Conservation (phyloP, 2,888 invertebrate species). For the Galeopsomyia nigrocyanea region DNA sequence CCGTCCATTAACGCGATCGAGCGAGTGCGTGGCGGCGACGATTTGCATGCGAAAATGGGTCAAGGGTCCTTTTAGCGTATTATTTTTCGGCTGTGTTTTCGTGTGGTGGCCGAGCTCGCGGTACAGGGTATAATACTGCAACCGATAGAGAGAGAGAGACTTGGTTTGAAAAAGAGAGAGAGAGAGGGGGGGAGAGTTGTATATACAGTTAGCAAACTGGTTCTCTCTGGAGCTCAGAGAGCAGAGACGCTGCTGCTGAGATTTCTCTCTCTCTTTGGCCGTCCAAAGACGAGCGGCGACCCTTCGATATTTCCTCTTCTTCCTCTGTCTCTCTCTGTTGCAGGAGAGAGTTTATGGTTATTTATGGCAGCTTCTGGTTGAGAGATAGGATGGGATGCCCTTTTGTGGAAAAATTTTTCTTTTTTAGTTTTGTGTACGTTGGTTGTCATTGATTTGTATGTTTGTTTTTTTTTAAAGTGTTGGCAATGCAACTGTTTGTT, state of each 20-base stretch:
- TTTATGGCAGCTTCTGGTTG: constrained; percentile 17
- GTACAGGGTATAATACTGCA: background rate
- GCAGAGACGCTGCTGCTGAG: constrained; percentile 12
- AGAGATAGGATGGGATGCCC: too few species aligned
- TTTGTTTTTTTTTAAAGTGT: too few species aligned
- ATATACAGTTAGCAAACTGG: constrained; percentile 66
- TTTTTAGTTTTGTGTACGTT: too few species aligned
- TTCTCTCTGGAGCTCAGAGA: constrained; percentile 49
- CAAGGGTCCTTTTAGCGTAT: constrained; percentile 15
- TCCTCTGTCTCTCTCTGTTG: background rate
- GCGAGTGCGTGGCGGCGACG: too few species aligned
- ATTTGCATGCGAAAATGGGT: constrained; percentile 13
- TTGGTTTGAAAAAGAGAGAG: constrained; percentile 14
- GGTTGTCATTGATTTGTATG: too few species aligned
- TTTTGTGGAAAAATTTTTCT: too few species aligned
- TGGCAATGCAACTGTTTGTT: too few species aligned
- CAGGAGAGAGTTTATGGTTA: constrained; percentile 21
- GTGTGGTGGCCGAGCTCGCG: background rate
- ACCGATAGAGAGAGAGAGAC: background rate
- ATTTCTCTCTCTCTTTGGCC: constrained; percentile 42
- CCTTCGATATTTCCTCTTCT: constrained; percentile 15
- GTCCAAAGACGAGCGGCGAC: background rate
- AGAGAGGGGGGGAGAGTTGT: constrained; percentile 12
- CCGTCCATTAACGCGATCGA: too few species aligned
- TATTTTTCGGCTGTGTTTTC: constrained; percentile 15